Evolutionary conservation across 1,140 invertebrate species (phyloP), one percentile per base, ranked within the genome.

Genomic region (Batillaria attramentaria): DNA sequence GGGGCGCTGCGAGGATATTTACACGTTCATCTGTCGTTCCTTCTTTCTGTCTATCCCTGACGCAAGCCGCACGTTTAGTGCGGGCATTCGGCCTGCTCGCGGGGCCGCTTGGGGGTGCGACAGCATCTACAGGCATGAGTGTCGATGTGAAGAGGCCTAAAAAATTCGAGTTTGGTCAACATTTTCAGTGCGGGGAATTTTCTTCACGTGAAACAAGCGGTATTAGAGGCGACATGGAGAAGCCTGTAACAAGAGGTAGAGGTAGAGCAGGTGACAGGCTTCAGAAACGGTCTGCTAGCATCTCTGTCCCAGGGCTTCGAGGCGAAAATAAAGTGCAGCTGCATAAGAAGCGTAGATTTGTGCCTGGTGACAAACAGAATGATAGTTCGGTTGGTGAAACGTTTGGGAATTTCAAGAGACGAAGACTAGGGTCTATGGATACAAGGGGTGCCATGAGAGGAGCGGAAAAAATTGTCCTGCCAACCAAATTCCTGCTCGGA

Each of bases 401-500:
- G 80, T n/a, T 76, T 72, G n/a, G 79, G n/a, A 62, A 62, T 31
- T 62, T 62, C 24, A 62, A 62, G 24, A 24, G 57, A 28, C 24
- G 33, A 24, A 24, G 57, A 6, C 57, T 62, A 77, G 33, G 43
- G 24, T 62, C 57, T 24, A 62, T 62, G 2, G 57, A 62, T 62
- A n/a, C n/a, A n/a, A n/a, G n/a, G n/a, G n/a, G n/a, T n/a, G n/a
- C n/a, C n/a, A n/a, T n/a, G n/a, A 62, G 69, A 78, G 69, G 37
- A 33, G 60, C 74, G 10, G 81, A 80, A 42, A 83, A 84, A 69
- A 88, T 90, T 60, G 94, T 96, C 80, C 94, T 96, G 43, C 96
- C 97, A 0, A 97, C 96, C 3, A 98, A 98, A 91, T 98, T 99
- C 92, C 92, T 99, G 8, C 92, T 98, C 1, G 97, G 97, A 70